These are phyloP conservation scores for Ganaspis sp. DNA, from an alignment of 1,140 invertebrate species.

Conservation along the genomic window DNA sequence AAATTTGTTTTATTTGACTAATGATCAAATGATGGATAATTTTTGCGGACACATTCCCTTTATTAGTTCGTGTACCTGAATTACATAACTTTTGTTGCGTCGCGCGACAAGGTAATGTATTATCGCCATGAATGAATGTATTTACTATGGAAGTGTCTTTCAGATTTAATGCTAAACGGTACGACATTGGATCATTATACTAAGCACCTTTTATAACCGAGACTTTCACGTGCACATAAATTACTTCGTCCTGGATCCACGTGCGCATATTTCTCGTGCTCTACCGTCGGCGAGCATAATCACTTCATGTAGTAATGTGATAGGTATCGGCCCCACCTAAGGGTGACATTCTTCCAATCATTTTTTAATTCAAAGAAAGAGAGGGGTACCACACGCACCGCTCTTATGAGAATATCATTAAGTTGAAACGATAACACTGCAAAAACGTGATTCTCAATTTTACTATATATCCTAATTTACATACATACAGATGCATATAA, in stretches of 20 bases:
- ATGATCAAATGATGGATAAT: too few relatives aligned
- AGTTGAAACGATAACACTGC: too few relatives aligned
- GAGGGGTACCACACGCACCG: background rate
- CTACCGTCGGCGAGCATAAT: background rate
- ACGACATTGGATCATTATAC: background rate
- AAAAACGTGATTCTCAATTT: too few relatives aligned
- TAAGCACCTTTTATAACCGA: background rate
- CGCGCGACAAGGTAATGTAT: background rate
- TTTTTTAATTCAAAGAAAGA: background rate
- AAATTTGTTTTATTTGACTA: too few relatives aligned
- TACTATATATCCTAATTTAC: too few relatives aligned
- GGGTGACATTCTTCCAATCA: slow-evolving; percentile 23
- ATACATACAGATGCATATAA: too few relatives aligned
- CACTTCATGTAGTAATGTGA: slow-evolving; percentile 14
- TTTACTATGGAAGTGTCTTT: slow-evolving; percentile 21
- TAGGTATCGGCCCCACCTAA: slow-evolving; percentile 19
- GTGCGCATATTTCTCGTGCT: slow-evolving; percentile 13
- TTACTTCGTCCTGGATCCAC: slow-evolving; percentile 33
- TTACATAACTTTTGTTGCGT: background rate
- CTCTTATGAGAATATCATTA: background rate
- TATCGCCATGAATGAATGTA: slow-evolving; percentile 1
- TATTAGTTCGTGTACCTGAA: background rate
- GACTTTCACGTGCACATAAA: slow-evolving; percentile 48
- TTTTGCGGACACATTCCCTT: too few relatives aligned
- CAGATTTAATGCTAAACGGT: slow-evolving; percentile 39